Evolutionary conservation across 1,140 invertebrate genomes (phyloP).

Genomic region (Euschistus heros): DNA sequence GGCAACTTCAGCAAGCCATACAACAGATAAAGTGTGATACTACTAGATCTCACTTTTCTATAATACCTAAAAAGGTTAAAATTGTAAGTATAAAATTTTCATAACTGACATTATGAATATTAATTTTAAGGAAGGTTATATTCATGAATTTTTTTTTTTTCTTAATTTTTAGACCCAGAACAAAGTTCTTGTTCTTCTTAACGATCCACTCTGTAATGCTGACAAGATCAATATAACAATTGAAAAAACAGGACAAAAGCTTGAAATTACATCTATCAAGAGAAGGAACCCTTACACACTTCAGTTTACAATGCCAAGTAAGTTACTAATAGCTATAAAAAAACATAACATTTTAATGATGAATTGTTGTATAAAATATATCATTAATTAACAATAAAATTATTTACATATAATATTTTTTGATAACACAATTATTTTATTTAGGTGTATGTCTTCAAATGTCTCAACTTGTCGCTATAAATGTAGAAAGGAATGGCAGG

Average conservation of each 20-base stretch:
- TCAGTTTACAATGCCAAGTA: slow-evolving; percentile 62
- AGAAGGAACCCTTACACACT: slow-evolving; percentile 68
- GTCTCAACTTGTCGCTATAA: slow-evolving; percentile 66
- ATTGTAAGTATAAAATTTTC: slow-evolving; percentile 40
- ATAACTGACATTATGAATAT: background rate
- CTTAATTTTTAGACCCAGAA: slow-evolving; percentile 54
- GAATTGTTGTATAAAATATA: background rate
- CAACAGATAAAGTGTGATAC: slow-evolving; percentile 33
- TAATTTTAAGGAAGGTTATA: background rate
- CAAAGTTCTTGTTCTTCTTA: slow-evolving; percentile 64
- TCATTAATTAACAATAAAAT: background rate
- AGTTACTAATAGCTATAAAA: slow-evolving; percentile 12
- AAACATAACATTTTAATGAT: background rate
- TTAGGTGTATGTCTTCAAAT: slow-evolving; percentile 62
- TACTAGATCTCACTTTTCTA: slow-evolving; percentile 57
- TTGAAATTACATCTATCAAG: slow-evolving; percentile 61
- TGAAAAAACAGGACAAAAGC: slow-evolving; percentile 64
- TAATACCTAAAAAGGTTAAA: slow-evolving; percentile 69
- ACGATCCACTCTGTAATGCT: slow-evolving; percentile 58
- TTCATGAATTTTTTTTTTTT: slow-evolving; percentile 21
- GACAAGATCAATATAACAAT: slow-evolving; percentile 62
- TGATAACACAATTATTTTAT: too few species aligned
- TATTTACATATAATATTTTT: background rate
- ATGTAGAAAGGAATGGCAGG: slow-evolving; percentile 64
- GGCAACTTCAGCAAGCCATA: slow-evolving; percentile 43